Percentiles rank a stretch among this genome's conserved stretches.
Evolutionary conservation across 2,888 invertebrate species (phyloP).

Genomic region (Parthenolecanium corni): DNA sequence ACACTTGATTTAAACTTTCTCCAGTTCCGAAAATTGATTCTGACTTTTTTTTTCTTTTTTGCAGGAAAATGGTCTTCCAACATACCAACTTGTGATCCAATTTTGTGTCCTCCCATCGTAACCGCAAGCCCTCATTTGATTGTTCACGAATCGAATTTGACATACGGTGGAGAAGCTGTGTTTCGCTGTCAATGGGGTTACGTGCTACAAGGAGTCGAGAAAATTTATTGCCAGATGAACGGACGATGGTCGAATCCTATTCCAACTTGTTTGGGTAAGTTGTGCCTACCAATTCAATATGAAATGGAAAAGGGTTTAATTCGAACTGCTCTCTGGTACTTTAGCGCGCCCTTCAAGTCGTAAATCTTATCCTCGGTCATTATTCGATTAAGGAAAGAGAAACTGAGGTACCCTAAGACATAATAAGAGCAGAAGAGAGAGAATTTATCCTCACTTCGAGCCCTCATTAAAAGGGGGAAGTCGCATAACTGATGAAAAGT

Average conservation of each 20-base stretch:
- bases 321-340: neutral
- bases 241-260: slow-evolving; percentile 68
- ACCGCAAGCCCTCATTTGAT: slow-evolving; percentile 58
- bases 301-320: neutral
- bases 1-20: no score
- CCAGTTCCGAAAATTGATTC: no score
- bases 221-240: slow-evolving; percentile 64
- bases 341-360: neutral
- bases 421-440: no score
- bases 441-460: no score
- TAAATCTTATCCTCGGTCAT: no score
- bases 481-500: no score
- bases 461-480: no score
- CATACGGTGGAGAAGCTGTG: slow-evolving; percentile 64
- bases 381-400: no score
- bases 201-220: slow-evolving; percentile 60
- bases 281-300: neutral
- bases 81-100: slow-evolving; percentile 61
- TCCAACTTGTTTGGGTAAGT: slow-evolving; percentile 63
- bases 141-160: slow-evolving; percentile 66
- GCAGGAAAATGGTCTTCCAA: slow-evolving; percentile 65
- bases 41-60: slow-evolving; percentile 29
- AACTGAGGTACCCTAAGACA: no score
- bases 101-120: slow-evolving; percentile 62
- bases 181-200: slow-evolving; percentile 80